Percentiles rank a stretch among this genome's conserved stretches.
These are phyloP conservation scores for Mirounga angustirostris DNA, from an alignment of 2,113 vertebrate genomes.

Conservation along the genomic window DNA sequence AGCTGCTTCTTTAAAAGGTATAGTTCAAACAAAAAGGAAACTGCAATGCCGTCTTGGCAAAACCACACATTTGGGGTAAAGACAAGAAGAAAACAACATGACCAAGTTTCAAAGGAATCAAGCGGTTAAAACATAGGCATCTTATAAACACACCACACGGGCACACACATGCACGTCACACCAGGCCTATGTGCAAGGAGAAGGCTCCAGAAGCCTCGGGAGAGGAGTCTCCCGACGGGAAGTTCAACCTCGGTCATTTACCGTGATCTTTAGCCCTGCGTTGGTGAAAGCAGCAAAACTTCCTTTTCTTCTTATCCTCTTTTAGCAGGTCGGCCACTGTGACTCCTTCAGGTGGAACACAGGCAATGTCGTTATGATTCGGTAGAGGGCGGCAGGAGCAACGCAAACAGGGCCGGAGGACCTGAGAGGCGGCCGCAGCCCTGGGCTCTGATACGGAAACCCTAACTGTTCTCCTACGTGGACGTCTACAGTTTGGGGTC, in stretches of 20 bases:
- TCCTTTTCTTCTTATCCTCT: slow-evolving; percentile 97
- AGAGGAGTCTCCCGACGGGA: slow-evolving; percentile 70
- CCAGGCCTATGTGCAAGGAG: background rate
- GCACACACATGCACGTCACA: slow-evolving; percentile 81
- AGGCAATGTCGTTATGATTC: slow-evolving; percentile 93
- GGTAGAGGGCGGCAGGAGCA: slow-evolving; percentile 93
- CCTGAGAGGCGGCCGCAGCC: fast-evolving
- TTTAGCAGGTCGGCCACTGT: slow-evolving; percentile 96
- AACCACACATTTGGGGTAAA: slow-evolving; percentile 50
- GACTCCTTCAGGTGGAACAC: slow-evolving; percentile 95
- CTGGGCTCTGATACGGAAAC: fast-evolving
- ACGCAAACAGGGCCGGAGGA: slow-evolving; percentile 76
- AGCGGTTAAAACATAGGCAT: slow-evolving; percentile 79
- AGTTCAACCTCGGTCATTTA: slow-evolving; percentile 85
- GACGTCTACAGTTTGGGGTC: background rate
- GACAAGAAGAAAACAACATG: slow-evolving; percentile 17
- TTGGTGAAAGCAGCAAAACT: slow-evolving; percentile 96
- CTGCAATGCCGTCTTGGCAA: slow-evolving; percentile 21
- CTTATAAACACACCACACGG: slow-evolving; percentile 65
- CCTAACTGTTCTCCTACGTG: fast-evolving
- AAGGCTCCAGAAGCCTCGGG: slow-evolving; percentile 43
- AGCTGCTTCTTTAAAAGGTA: slow-evolving; percentile 69
- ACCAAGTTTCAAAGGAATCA: slow-evolving; percentile 73
- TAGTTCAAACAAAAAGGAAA: slow-evolving; percentile 46
- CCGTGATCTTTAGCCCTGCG: slow-evolving; percentile 97